Evolutionary conservation across 2,113 vertebrate species (phyloP).

Genomic region (Xiphophorus maculatus): DNA sequence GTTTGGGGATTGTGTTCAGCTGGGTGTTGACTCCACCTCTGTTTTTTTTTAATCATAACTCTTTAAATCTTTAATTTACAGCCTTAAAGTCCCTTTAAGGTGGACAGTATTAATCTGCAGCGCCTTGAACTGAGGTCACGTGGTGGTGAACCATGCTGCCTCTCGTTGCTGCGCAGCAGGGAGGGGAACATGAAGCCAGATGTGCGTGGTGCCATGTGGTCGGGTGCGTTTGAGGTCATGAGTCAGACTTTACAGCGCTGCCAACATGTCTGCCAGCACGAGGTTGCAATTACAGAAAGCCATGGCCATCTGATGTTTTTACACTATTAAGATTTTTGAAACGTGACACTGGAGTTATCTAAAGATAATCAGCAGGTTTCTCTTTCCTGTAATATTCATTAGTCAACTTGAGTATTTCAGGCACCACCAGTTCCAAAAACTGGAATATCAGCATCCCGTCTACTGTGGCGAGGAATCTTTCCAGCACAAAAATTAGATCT

Average conservation of each 20-base stretch:
- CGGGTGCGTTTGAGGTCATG: constrained; percentile 1
- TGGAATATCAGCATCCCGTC: background rate
- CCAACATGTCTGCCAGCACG: constrained; percentile 30
- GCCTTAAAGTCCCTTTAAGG: too few relatives aligned
- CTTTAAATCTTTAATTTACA: too few relatives aligned
- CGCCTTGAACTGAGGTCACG: too few relatives aligned
- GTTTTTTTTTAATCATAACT: too few relatives aligned
- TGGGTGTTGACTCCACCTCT: too few relatives aligned
- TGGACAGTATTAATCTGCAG: background rate
- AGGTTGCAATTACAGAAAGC: constrained; percentile 3
- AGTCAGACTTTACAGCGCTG: constrained; percentile 9
- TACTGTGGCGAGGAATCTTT: background rate
- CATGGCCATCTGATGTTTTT: background rate
- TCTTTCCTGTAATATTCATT: background rate
- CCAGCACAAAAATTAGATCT: background rate
- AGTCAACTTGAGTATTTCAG: background rate
- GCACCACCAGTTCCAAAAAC: background rate
- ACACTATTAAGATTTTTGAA: background rate
- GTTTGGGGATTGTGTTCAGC: too few relatives aligned
- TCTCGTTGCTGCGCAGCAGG: background rate
- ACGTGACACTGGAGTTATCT: background rate
- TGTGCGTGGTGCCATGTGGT: background rate
- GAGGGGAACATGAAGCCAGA: background rate
- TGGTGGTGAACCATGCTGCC: background rate
- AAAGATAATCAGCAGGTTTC: background rate